Evolutionary conservation across 2,888 invertebrate genomes (phyloP).

Genomic region (Drosophila neonasuta): DNA sequence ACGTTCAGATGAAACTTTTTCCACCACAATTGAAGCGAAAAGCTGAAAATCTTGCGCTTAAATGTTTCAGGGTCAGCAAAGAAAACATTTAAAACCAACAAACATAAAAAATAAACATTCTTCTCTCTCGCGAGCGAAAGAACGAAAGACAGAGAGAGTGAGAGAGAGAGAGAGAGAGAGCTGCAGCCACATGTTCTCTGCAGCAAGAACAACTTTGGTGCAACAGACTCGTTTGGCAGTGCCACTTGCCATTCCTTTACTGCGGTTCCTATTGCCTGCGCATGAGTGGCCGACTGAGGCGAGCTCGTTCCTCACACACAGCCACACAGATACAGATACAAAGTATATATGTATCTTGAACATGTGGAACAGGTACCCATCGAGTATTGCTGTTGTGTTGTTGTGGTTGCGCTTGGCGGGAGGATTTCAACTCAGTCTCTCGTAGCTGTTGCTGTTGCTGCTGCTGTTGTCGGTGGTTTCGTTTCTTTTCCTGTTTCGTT

Average conservation of each 20-base stretch:
- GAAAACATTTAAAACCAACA: slow-evolving; percentile 1
- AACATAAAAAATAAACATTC: neutral
- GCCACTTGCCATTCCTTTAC: neutral
- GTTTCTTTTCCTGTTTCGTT: slow-evolving; percentile 23
- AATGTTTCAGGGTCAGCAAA: slow-evolving; percentile 23
- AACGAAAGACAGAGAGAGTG: too few relatives aligned
- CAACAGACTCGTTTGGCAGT: neutral
- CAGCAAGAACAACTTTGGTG: neutral
- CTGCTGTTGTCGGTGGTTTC: slow-evolving; percentile 13
- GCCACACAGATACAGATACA: neutral
- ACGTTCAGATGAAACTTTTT: neutral
- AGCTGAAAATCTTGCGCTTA: neutral
- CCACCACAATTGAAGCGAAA: slow-evolving; percentile 10
- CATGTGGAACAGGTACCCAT: slow-evolving; percentile 47
- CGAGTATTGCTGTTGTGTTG: slow-evolving; percentile 26
- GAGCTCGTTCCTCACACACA: slow-evolving; percentile 18
- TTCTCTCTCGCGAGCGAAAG: neutral
- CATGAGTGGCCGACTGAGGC: slow-evolving; percentile 58
- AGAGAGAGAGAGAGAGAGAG: neutral
- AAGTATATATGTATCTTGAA: slow-evolving; percentile 3
- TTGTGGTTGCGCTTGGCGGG: slow-evolving; percentile 34
- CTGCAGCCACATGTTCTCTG: slow-evolving; percentile 28
- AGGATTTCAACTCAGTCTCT: slow-evolving; percentile 13
- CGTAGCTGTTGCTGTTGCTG: slow-evolving; percentile 11
- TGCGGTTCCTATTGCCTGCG: slow-evolving; percentile 53